Base-by-base conservation (phyloP, 2,113 vertebrate species). In the Xyliphius kryptos region DNA sequence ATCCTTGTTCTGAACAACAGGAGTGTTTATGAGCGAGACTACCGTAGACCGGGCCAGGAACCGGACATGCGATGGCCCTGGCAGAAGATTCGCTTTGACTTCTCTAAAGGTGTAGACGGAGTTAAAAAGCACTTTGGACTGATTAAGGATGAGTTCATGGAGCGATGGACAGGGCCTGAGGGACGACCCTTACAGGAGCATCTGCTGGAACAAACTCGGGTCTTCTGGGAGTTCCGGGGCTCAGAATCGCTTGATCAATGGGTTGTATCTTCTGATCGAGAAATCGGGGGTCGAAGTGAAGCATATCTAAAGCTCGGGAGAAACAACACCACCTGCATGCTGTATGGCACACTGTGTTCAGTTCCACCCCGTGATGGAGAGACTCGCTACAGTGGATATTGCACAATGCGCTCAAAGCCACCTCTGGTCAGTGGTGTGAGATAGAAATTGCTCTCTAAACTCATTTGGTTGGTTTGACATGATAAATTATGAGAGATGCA, bases 261-360 rank as follows among this genome's bases (percentile, higher is more conserved):
- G 95, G 59, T 77, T 0, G 69, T 94, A 69, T 92, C 92, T 13
- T 95, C 91, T 0, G 96, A 99, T 69, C 73, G 19, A 10, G 90
- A 87, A 51, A 92, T 98, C 11, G 96, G 96, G 66, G 96, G 96
- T 12, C 88, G 87, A 49, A 99, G 96, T 63, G 83, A 91, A 76
- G 81, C 77, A n/a, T 81, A 83, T 61, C 20, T 97, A 60, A 90
- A 86, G 57, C 12, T 94, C 22, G 84, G 92, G 19, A 90, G 74
- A 69, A 95, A 94, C 79, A 85, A 87, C 54, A 83, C 80, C 17
- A 91, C 82, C 19, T 92, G 89, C 36, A 58, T 94, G 19, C 71
- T 99, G 0, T 89, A 90, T 9, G 96, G 96, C 40, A 90, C 76
- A 4, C 85, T 99, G 63, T 88, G 76, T 58, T 88, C 88, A 0